A percentile compares a stretch with the other conserved stretches of the same genome.
Evolutionary conservation across 2,888 invertebrate species (phyloP).

Genomic region (Microdon myrmicae): DNA sequence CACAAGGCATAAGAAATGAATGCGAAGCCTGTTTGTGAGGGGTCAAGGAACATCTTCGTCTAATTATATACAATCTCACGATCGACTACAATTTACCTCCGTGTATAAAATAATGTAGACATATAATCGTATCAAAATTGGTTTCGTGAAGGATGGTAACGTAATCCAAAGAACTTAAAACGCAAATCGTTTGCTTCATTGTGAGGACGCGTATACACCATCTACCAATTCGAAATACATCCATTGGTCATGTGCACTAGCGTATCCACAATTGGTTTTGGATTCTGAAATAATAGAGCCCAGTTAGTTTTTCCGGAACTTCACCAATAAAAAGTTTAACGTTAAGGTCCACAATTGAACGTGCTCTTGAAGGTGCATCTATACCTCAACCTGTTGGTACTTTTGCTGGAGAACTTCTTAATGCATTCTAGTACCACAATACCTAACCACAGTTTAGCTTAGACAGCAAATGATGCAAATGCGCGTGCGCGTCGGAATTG

Average conservation of each 20-base stretch:
- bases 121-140: slow-evolving; percentile 49
- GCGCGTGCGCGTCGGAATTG: slow-evolving; percentile 36
- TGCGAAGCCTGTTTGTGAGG: too few species aligned
- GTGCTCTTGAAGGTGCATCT: background rate
- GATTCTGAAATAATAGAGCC: slow-evolving; percentile 29
- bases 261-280: slow-evolving; percentile 27
- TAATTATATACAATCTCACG: slow-evolving; percentile 45
- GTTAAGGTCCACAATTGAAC: slow-evolving; percentile 25
- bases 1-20: too few species aligned
- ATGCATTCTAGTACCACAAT: too few species aligned
- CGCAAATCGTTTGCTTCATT: slow-evolving; percentile 4
- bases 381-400: slow-evolving; percentile 28
- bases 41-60: too few species aligned
- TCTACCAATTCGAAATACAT: background rate
- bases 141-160: slow-evolving; percentile 41
- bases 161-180: slow-evolving; percentile 12
- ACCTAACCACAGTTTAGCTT: too few species aligned
- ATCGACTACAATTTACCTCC: slow-evolving; percentile 49
- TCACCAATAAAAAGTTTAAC: slow-evolving; percentile 48
- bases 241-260: background rate
- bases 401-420: slow-evolving; percentile 41
- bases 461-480: slow-evolving; percentile 49
- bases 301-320: slow-evolving; percentile 39
- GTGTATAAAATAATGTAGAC: slow-evolving; percentile 49
- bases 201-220: background rate